Base-by-base conservation (phyloP, 2,888 invertebrate genomes). In the Nebria brevicollis region DNA sequence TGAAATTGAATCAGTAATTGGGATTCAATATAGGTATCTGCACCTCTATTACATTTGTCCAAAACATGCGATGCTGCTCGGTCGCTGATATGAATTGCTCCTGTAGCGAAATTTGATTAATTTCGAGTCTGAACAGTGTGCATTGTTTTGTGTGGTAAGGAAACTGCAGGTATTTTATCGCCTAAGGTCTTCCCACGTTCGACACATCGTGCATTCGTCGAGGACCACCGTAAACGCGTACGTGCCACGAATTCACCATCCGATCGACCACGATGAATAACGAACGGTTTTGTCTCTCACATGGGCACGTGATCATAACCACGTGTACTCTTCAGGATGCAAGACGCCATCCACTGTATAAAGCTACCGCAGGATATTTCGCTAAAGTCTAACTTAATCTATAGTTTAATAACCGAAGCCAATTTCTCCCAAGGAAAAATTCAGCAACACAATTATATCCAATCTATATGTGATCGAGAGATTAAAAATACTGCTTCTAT, bases 161-260 rank as follows among this genome's bases (percentile, higher is more conserved):
- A 64, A 75, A 26, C 25, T 75, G 75, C 75, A 75, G 70, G 70
- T 70, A 70, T 70, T 70, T 70, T 70, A 70, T 70, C 15, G 70
- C 13, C 70, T 15, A 34, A n/a, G 64, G 66, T 76, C 76, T 65
- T 15, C 11, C 65, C 41, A 66, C 66, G 68, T 65, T 20, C 43
- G 15, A 66, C 72, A 43, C 77, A 72, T 77, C 77, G 54, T 54
- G 72, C 77, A 76, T 76, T 65, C 66, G 76, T 20, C 43, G 25
- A 54, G 20, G 75, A 25, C 65, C 64, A 34, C 66, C 77, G 68
- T 77, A 66, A 72, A 72, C 72, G 54, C 25, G 70, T 42, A 77
- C 77, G 77, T 77, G 77, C 64, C n/a, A n/a, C 25, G 77, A 72
- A 77, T 77, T n/a, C 66, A n/a, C 41, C 66, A 70, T 26, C 77